Conservation (phyloP, 2,113 vertebrate genomes). For the Hypanus sabinus region DNA sequence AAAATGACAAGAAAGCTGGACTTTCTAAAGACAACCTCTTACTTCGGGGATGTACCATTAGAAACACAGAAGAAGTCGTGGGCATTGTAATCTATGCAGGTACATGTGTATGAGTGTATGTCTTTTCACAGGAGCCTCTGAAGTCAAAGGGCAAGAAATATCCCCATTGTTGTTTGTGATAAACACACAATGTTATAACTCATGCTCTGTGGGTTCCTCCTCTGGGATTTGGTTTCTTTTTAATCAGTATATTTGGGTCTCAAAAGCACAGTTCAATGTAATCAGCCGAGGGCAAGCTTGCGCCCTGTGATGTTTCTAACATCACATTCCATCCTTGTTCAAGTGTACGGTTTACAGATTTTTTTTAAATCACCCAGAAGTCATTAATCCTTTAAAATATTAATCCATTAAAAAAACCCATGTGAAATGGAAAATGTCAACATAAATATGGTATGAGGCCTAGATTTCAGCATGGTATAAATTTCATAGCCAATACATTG, state of each 20-base stretch:
- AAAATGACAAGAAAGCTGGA: constrained; percentile 70
- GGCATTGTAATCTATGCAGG: constrained; percentile 96
- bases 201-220: no score
- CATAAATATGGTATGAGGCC: neutral
- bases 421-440: neutral
- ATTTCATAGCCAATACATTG: neutral
- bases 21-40: constrained; percentile 88
- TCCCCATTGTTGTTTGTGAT: no score
- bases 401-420: neutral
- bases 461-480: neutral
- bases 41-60: constrained; percentile 85
- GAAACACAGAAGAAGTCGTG: constrained; percentile 89
- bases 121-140: neutral
- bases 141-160: neutral
- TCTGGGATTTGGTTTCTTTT: no score
- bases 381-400: neutral
- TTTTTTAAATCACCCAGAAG: neutral
- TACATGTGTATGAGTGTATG: constrained; percentile 43
- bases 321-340: neutral
- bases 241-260: no score
- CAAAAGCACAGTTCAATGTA: no score
- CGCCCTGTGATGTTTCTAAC: neutral
- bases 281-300: no score
- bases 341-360: neutral
- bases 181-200: no score